Evolutionary conservation across 2,797 vertebrate genomes (phyloP).

Genomic region (Kryptopterus vitreolus): DNA sequence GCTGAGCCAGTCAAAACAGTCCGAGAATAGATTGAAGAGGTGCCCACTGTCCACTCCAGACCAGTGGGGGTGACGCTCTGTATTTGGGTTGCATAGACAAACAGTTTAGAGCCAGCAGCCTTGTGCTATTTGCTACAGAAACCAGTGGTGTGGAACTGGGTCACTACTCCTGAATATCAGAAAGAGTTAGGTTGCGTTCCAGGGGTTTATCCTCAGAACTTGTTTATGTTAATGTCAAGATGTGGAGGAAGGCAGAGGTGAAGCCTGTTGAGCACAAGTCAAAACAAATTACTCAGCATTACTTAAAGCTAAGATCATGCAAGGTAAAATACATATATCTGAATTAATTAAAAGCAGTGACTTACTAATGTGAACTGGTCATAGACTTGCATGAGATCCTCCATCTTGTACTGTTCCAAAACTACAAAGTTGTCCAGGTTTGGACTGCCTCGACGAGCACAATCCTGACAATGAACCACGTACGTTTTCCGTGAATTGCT

Average conservation of each 20-base stretch:
- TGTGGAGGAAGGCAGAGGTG: constrained; percentile 91
- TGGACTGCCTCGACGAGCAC: constrained; percentile 88
- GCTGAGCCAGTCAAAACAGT: constrained; percentile 86
- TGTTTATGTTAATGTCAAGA: constrained; percentile 82
- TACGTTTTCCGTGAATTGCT: constrained; percentile 92
- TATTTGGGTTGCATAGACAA: constrained; percentile 97
- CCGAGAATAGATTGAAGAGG: constrained; percentile 73
- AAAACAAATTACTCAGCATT: not conserved
- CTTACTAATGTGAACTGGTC: constrained; percentile 99
- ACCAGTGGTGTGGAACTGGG: constrained; percentile 89
- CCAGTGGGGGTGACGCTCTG: constrained; percentile 82
- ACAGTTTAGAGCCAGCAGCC: constrained; percentile 98
- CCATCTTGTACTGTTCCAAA: constrained; percentile 96
- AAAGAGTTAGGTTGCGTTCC: constrained; percentile 73
- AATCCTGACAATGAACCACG: constrained; percentile 96
- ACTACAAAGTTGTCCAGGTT: constrained; percentile 95
- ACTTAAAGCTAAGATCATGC: not conserved
- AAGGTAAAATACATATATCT: not conserved
- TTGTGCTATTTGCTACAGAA: constrained; percentile 93
- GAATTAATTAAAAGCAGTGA: constrained; percentile 53
- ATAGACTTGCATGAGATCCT: constrained; percentile 96
- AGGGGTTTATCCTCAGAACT: constrained; percentile 80
- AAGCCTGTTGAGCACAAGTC: constrained; percentile 75
- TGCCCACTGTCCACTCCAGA: constrained; percentile 72
- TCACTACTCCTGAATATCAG: constrained; percentile 97